Evolutionary conservation across 2,113 vertebrate genomes (phyloP), one percentile per base, ranked within the genome.

Genomic region (Columbina picui): DNA sequence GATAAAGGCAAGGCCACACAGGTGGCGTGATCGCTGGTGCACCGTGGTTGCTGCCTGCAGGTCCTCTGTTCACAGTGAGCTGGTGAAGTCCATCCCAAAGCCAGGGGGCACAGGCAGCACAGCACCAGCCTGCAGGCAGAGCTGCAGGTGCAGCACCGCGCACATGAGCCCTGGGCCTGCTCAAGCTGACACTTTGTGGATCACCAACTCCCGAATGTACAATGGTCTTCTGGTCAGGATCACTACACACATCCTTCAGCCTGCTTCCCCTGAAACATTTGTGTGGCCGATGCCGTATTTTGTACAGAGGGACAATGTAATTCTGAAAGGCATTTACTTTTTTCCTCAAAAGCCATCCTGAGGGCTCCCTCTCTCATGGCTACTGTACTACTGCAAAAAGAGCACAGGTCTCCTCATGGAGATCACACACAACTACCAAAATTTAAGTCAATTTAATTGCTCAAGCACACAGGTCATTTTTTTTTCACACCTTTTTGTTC

Each of bases 11-110:
- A 81, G 74, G 53, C 73, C 73, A 60, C 0, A 0, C 63, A 80
- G 77, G 71, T 71, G 73, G 16, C 0, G 0, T 19, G 39, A 68
- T 50, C 2, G 0, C 63, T 4, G 3, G 41, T 26, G 9, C 6
- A 0, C 8, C 1, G 34, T 73, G 77, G 43, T 57, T 76, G 63
- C 13, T 64, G 57, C 63, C 57, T 49, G 27, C 26, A 57, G 61
- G 36, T n/a, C 79, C 26, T 32, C 34, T 30, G 70, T 79, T 78
- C 27, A 14, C 41, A 27, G 6, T 22, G 16, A 21, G 4, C 25
- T n/a, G 38, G 38, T 47, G 59, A 43, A 39, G 38, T 25, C 25
- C 53, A 4, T 36, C 41, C 8, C 1, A 2, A 49, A 65, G 39
- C 45, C 60, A 41, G 34, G 18, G n/a, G 39, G 29, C 12, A 12